These are phyloP conservation scores for Phalanger gymnotis DNA, from an alignment of 2,797 vertebrate genomes.

Conservation along the genomic window DNA sequence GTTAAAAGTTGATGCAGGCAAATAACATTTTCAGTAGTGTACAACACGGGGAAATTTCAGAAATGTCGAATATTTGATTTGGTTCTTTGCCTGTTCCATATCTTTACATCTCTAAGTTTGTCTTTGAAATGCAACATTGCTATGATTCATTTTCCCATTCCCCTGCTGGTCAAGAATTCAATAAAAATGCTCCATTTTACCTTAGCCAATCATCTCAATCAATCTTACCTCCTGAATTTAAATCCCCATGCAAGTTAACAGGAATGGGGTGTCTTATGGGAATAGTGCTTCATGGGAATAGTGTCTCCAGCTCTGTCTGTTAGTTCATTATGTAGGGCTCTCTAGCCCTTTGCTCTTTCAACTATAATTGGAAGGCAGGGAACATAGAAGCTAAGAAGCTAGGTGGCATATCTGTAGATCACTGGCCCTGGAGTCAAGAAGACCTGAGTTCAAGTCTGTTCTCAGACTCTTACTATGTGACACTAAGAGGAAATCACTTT, in stretches of 20 bases:
- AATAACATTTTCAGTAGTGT: conserved; percentile 77
- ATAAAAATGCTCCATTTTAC: background rate
- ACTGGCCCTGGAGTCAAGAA: background rate
- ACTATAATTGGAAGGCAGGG: background rate
- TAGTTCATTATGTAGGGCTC: background rate
- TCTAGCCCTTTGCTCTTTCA: background rate
- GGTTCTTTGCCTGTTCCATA: conserved; percentile 74
- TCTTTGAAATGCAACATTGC: conserved; percentile 62
- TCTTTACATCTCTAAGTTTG: conserved; percentile 75
- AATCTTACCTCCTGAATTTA: background rate
- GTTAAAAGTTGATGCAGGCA: conserved; percentile 70
- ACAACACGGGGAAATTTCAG: conserved; percentile 78
- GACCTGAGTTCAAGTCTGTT: background rate
- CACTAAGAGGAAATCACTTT: background rate
- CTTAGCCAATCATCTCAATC: background rate
- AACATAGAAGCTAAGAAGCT: background rate
- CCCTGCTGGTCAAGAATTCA: conserved; percentile 44
- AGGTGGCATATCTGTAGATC: background rate
- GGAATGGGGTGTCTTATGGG: background rate
- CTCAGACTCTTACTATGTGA: background rate
- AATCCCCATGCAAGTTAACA: background rate
- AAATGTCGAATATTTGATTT: conserved; percentile 80
- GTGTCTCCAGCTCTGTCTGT: background rate
- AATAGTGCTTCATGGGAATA: background rate
- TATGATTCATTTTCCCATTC: conserved; percentile 59